Evolutionary conservation across 2,888 invertebrate genomes (phyloP), one percentile per base, ranked within the genome.

Genomic region (Rhodophaea formosa): DNA sequence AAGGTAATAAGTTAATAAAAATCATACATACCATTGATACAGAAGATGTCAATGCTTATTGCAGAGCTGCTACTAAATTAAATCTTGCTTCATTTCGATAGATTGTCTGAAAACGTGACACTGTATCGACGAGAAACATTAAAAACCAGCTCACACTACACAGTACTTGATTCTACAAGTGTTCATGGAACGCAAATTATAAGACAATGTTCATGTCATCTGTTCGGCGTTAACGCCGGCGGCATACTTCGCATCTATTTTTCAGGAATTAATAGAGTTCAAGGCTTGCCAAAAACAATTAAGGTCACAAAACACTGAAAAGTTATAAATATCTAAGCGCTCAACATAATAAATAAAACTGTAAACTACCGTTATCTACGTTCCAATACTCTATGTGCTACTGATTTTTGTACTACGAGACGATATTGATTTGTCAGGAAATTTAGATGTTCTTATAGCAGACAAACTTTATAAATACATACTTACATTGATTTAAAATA

Each of bases 1-100:
- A n/a, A n/a, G n/a, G n/a, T n/a, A 23, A 2, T 23, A 23, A 23
- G 23, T 23, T 16, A 16, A 14, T 15, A 10, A 17, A 35, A 51
- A 16, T 51, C 8, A 35, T 23, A 51, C 72, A 72, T 62, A 75
- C 74, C 75, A 74, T 75, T 74, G 70, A 74, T 64, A 65, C 10
- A 10, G 12, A 46, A 46, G 23, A 43, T 71, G 60, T 53, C 44
- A 51, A 53, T 47, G 30, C 47, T 30, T 8, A 8, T 47, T n/a
- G 14, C 47, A 14, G 8, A 14, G 30, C 30, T 23, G 30, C 8
- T 46, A 46, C 46, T n/a, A 47, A 47, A 30, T 47, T 30, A 47
- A 47, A 30, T 47, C 29, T 30, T 30, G 14, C 47, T 47, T 47
- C 47, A 47, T 47, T 35, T 35, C 35, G 35, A 46, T 16, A 51